Evolutionary conservation across 2,888 invertebrate genomes (phyloP), one percentile per base, ranked within the genome.

Genomic region (Hypomecis atomaria): DNA sequence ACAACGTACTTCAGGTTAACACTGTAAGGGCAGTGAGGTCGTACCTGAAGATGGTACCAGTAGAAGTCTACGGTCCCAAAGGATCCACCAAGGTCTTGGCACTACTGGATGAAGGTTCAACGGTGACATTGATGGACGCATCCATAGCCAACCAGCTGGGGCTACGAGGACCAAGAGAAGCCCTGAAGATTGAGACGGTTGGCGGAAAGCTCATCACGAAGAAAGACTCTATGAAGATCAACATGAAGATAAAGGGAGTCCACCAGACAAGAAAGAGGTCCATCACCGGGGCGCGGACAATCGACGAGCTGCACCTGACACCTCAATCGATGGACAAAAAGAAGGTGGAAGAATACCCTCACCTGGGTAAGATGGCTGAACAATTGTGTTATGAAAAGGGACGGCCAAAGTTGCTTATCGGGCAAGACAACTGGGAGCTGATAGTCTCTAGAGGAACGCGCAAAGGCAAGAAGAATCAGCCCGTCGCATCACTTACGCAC

Each of bases 21-120:
- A 23, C 3, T 23, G 23, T 3, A 2, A 23, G 3, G 3, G 3
- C 23, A 23, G 23, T 23, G 23, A 23, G 13, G 1, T 34, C 59
- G 0, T 37, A 47, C 6, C 42, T 64, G 36, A 63, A 63, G 42
- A 43, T 67, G n/a, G 37, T 50, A 5, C 62, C 64, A 0, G 57
- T 69, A 0, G 42, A n/a, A 0, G 40, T 68, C 0, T 36, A 38
- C 6, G 67, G 70, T 9, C 70, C 65, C 0, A 11, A 10, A 10
- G 70, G 63, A 6, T 42, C 8, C 7, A 3, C 11, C 9, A 40
- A 59, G 7, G 56, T 62, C 0, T 57, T 59, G 13, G 71, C 71
- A 0, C 49, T 68, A 0, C 34, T 69, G 38, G 68, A 67, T 36
- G 70, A 70, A 7, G 70, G 70, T 0, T 57, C 59, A 7, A 70